Percentiles rank a stretch among this genome's conserved stretches.
Conservation (phyloP, 2,113 vertebrate species). For the Archocentrus centrarchus region DNA sequence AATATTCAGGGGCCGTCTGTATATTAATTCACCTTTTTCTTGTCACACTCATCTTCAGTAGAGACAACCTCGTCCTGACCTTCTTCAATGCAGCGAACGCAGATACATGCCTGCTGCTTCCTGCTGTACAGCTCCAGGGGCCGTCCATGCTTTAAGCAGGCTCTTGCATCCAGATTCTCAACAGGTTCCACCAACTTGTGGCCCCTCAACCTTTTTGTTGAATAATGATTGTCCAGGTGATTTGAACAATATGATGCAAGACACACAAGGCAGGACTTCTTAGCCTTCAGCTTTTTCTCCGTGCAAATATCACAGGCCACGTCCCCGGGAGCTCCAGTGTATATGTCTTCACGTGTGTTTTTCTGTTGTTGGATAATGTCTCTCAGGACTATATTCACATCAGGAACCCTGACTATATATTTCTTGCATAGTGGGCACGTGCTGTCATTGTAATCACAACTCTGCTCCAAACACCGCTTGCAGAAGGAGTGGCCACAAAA, state of each 20-base stretch:
- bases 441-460: accelerated
- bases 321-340: conserved; percentile 65
- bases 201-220: conserved; percentile 83
- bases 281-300: conserved; percentile 81
- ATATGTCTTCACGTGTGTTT: neutral
- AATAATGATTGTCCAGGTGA: conserved; percentile 87
- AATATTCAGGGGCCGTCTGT: neutral
- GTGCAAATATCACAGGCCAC: conserved; percentile 89
- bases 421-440: conserved; percentile 67
- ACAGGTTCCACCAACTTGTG: conserved; percentile 90
- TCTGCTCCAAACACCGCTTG: neutral
- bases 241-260: conserved; percentile 88
- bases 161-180: conserved; percentile 86
- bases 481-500: conserved; percentile 76
- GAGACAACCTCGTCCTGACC: conserved; percentile 56
- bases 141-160: conserved; percentile 87
- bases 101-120: conserved; percentile 85
- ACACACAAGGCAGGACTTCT: conserved; percentile 92
- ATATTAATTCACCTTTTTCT: conserved; percentile 57
- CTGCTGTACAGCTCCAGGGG: conserved; percentile 91
- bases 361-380: conserved; percentile 10
- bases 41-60: conserved; percentile 58
- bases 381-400: conserved; percentile 56
- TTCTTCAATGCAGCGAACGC: conserved; percentile 84
- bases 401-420: accelerated